Base-by-base conservation (phyloP, 64 coral and sea anemone genomes). In the Exaiptasia diaphana region DNA sequence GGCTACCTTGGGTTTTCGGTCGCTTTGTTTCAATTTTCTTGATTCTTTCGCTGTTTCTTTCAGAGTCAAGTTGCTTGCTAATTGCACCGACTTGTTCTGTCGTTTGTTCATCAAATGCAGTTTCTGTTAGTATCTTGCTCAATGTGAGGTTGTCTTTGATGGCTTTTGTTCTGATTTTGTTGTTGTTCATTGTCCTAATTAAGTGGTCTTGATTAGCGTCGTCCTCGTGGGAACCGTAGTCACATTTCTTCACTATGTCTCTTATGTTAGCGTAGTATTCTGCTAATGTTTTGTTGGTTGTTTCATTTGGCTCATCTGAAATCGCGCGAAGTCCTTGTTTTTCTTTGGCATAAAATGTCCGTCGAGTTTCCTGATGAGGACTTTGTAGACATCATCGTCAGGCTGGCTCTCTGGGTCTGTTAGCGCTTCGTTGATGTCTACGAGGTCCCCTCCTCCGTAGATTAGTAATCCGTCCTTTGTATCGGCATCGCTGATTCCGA, bases 161-260 rank as follows among this genome's bases (percentile, higher is more conserved):
- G 24, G 80, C 74, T 69, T 78, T 91, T 24, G 34, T 54, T 71
- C 88, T 21, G 41, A 82, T 82, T 71, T 73, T 80, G 49, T 75
- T 64, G 30, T 87, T 93, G 25, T 41, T 60, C 34, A 95, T 89
- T 43, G 86, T 76, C 76, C 81, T 63, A 39, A 83, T 78, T 45
- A 93, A 78, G 41, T 93, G 85, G 50, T 93, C 71, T 69, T 68
- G 75, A 27, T 82, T 82, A 15, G 83, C 71, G 15, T 87, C 83
- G 28, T 48, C 70, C 57, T 87, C 83, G 58, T 87, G 18, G 1
- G 63, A 53, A 0, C 23, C 43, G 31, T 71, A 82, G 36, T 80
- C 76, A 20, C 77, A 90, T 75, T 90, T 90, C 57, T 20, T 74
- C 3, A 78, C 87, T 3, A 75, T 55, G 12, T 90, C 77, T 26